These are phyloP conservation scores for Scortum barcoo DNA, from an alignment of 2,113 vertebrate genomes.

Conservation along the genomic window DNA sequence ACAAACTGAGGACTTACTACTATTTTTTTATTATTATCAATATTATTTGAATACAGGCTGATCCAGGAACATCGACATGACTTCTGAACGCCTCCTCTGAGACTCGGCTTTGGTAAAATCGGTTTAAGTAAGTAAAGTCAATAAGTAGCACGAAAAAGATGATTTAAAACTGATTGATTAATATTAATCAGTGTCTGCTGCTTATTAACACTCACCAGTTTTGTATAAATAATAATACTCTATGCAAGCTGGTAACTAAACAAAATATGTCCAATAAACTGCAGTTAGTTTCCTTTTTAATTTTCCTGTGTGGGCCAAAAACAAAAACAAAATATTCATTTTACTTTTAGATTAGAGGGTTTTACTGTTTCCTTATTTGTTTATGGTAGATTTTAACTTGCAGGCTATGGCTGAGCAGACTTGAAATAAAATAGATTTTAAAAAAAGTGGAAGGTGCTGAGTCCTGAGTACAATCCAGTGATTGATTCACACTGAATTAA, in stretches of 20 bases:
- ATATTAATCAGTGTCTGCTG: not conserved
- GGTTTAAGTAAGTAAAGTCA: not conserved
- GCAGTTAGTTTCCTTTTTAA: not conserved
- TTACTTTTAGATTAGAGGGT: too few relatives aligned
- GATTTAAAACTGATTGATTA: not conserved
- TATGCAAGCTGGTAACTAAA: not conserved
- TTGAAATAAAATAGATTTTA: too few relatives aligned
- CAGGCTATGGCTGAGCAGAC: too few relatives aligned
- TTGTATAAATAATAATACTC: not conserved
- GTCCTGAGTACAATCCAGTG: too few relatives aligned
- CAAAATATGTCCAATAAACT: not conserved
- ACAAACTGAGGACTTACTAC: not conserved
- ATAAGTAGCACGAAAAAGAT: not conserved
- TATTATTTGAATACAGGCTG: too few relatives aligned
- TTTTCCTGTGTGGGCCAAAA: not conserved
- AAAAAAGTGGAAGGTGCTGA: too few relatives aligned
- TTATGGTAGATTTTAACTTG: too few relatives aligned
- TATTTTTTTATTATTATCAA: not conserved
- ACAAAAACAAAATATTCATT: too few relatives aligned
- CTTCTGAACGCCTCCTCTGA: accelerated
- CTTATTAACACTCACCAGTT: not conserved
- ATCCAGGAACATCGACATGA: not conserved
- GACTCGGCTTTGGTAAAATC: not conserved
- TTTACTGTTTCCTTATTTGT: too few relatives aligned
- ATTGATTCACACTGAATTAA: too few relatives aligned